Evolutionary conservation across 2,888 invertebrate genomes (phyloP), one percentile per base, ranked within the genome.

Genomic region (Microctonus brassicae): DNA sequence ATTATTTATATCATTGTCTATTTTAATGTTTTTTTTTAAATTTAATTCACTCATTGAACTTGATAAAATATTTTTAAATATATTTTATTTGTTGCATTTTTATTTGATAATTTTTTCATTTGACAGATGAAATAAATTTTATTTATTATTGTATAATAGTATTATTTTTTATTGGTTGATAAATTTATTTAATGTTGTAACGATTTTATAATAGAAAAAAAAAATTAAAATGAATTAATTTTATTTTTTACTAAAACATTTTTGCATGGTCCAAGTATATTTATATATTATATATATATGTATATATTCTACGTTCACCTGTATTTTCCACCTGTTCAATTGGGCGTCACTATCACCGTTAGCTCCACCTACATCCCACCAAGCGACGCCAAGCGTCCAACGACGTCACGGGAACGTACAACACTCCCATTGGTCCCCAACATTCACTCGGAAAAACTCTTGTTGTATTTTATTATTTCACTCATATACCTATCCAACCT

Each of bases 321-420:
- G 84, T 81, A 83, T 79, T 84, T 85, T 86, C 86, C 83, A 86
- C 86, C 86, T 86, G 86, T 86, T 82, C 76, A 74, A 81, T 73
- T 81, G 86, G 86, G 86, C 86, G 86, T 84, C 81, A 75, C 85
- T 84, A 52, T 67, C 74, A 70, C 62, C 75, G 82, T 47, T 47
- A 76, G 84, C 86, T 85, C 86, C 86, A 86, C 86, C 86, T 84
- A 85, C 85, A 78, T 75, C 82, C 85, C 84, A 81, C 86, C 86
- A 84, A 79, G 83, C 82, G 79, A 80, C 80, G 77, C 79, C 75
- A 73, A 77, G 78, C 84, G 85, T 82, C 85, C 84, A 85, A 84
- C 85, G 81, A 83, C 82, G 81, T 80, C 80, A 83, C 85, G 78
- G 73, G 78, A 73, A 78, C 77, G 78, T 78, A 78, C 79, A 80